phyloP scores from a whole-genome alignment of 2,113 vertebrate genomes.

The Xenopus laevis region DNA sequence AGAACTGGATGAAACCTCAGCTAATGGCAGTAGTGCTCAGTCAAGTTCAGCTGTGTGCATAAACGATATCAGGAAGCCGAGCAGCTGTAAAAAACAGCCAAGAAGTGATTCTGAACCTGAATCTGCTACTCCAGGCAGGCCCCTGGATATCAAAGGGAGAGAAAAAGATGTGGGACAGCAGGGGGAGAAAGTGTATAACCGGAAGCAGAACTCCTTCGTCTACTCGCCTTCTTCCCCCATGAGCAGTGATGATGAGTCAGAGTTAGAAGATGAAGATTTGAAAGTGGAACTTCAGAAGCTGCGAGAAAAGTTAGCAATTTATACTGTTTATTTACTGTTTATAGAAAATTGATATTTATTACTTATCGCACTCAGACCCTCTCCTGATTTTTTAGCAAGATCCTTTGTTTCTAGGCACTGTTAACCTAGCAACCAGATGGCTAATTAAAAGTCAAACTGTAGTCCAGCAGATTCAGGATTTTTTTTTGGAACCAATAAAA shows the following conservation, averaged over 20 bases:
- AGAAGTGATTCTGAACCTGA: conserved; percentile 54
- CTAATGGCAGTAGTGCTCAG: conserved; percentile 38
- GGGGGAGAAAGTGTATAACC: conserved; percentile 39
- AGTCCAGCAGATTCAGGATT: no score
- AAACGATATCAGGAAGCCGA: conserved; percentile 36
- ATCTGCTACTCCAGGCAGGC: conserved; percentile 32
- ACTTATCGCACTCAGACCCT: no score
- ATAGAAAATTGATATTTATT: no score
- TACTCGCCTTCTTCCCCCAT: conserved; percentile 77
- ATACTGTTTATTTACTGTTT: no score
- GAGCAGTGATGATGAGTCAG: conserved; percentile 81
- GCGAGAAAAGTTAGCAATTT: conserved; percentile 76
- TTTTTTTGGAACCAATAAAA: no score
- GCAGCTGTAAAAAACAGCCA: conserved; percentile 45
- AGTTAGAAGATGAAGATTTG: conserved; percentile 82
- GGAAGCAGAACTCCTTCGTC: conserved; percentile 52
- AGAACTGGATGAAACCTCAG: conserved; percentile 48
- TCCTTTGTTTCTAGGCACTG: no score
- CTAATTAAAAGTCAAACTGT: no score
- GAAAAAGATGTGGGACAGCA: conserved; percentile 53
- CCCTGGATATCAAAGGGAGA: conserved; percentile 57
- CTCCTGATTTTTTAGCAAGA: no score
- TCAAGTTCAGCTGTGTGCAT: conserved; percentile 45
- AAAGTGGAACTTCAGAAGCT: conserved; percentile 78
- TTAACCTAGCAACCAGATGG: no score